Percentiles rank a stretch among this genome's conserved stretches.
phyloP scores from a whole-genome alignment of 1,140 invertebrate genomes.

The Diprion similis region DNA sequence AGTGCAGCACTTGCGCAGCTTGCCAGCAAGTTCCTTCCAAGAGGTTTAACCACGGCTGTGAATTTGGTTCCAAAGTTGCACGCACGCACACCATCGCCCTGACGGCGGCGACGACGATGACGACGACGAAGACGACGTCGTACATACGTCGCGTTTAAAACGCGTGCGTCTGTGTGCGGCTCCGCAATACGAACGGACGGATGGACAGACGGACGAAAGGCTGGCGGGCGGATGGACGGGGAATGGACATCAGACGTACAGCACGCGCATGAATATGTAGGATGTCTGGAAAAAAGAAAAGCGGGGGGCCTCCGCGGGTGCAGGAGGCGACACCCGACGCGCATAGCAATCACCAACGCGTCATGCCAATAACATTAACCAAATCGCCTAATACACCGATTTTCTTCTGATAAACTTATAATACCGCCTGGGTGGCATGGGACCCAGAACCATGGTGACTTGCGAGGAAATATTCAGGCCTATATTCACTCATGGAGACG shows the following conservation, averaged over 20 bases:
- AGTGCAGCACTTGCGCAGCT: too few species aligned
- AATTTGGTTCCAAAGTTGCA: too few species aligned
- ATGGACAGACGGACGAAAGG: slow-evolving; percentile 28
- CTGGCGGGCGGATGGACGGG: slow-evolving; percentile 32
- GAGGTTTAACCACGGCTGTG: too few species aligned
- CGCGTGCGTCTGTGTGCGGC: slow-evolving; percentile 24
- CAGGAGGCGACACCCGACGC: slow-evolving; percentile 42
- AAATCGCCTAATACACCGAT: slow-evolving; percentile 32
- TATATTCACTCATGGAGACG: too few species aligned
- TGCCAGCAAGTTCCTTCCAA: too few species aligned
- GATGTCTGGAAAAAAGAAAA: slow-evolving; percentile 43
- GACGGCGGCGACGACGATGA: too few species aligned
- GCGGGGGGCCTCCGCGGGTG: slow-evolving; percentile 29
- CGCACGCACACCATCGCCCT: too few species aligned
- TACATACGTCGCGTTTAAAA: background rate
- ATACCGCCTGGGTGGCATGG: background rate
- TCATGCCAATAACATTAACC: slow-evolving; percentile 56
- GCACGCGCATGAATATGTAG: slow-evolving; percentile 57
- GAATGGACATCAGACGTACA: slow-evolving; percentile 38
- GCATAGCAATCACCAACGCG: slow-evolving; percentile 51
- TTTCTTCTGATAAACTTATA: background rate
- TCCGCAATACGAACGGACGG: background rate
- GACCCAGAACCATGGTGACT: background rate
- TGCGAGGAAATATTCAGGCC: too few species aligned
- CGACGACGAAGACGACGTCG: too few species aligned